phyloP scores from a whole-genome alignment of 2,888 invertebrate genomes.

The Caenorhabditis afra region DNA sequence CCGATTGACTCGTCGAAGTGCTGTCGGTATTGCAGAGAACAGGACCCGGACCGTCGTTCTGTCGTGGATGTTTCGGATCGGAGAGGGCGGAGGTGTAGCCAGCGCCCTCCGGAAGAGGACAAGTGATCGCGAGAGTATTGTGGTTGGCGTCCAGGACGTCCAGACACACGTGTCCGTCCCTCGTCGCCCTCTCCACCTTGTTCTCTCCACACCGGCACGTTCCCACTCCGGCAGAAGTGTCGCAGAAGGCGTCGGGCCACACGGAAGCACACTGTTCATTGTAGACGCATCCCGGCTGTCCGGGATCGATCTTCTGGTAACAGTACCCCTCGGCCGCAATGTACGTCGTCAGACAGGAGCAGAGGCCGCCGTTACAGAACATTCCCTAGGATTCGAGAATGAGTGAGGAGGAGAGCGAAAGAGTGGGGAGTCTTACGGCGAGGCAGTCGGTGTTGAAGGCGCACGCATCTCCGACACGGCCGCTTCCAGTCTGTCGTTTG shows the following conservation, averaged over 20 bases:
- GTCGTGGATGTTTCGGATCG: conserved; percentile 73
- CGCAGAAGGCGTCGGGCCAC: conserved; percentile 76
- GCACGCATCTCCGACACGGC: conserved; percentile 74
- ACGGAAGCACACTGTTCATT: conserved; percentile 74
- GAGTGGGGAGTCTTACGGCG: conserved; percentile 41
- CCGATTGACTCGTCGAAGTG: conserved; percentile 64
- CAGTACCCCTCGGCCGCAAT: conserved; percentile 74
- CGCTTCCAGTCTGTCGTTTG: conserved; percentile 72
- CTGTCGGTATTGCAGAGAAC: conserved; percentile 71
- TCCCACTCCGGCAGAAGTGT: conserved; percentile 72
- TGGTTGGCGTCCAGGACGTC: conserved; percentile 73
- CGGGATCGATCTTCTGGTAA: conserved; percentile 75
- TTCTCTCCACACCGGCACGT: conserved; percentile 74
- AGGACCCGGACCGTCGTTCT: conserved; percentile 70
- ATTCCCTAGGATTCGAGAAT: conserved; percentile 71
- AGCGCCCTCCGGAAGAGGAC: conserved; percentile 75
- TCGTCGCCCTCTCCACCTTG: conserved; percentile 72
- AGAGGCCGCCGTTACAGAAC: conserved; percentile 75
- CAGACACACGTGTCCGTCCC: conserved; percentile 74
- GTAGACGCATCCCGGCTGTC: conserved; percentile 74
- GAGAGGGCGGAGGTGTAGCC: conserved; percentile 74
- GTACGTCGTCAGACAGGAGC: conserved; percentile 73
- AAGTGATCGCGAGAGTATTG: conserved; percentile 73
- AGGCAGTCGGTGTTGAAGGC: conserved; percentile 75
- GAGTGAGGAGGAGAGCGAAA: background rate